These are phyloP conservation scores for Rhinogobius similis DNA, from an alignment of 2,113 vertebrate genomes.

Conservation along the genomic window DNA sequence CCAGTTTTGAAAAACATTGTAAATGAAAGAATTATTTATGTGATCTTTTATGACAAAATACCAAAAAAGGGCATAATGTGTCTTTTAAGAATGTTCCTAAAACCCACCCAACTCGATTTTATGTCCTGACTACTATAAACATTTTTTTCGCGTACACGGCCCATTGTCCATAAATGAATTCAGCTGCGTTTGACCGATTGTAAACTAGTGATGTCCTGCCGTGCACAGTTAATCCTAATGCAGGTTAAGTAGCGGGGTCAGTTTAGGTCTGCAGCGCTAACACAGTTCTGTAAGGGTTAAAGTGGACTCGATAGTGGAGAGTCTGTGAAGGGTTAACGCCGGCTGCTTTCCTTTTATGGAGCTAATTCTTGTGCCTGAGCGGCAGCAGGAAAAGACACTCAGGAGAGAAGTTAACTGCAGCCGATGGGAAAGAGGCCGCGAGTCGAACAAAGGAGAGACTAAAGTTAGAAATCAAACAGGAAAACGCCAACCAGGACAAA, in stretches of 20 bases:
- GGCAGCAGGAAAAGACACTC: conserved; percentile 5
- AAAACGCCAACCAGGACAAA: background rate
- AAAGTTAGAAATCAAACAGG: conserved; percentile 1
- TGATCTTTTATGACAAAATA: too few species aligned
- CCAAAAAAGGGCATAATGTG: too few species aligned
- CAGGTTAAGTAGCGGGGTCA: background rate
- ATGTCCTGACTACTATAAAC: background rate
- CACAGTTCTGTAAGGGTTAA: background rate
- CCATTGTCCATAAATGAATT: background rate
- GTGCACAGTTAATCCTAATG: background rate
- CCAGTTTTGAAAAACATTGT: too few species aligned
- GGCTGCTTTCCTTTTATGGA: conserved; percentile 4
- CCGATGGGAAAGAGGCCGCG: background rate
- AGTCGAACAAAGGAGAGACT: conserved; percentile 2
- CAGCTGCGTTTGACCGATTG: background rate
- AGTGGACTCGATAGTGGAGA: background rate
- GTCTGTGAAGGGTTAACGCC: background rate
- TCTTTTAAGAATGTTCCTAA: background rate
- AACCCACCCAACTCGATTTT: background rate
- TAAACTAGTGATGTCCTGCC: background rate
- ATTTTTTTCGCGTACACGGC: background rate
- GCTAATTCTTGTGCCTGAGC: conserved; percentile 5
- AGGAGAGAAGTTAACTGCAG: background rate
- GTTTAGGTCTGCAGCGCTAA: background rate
- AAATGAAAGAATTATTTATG: too few species aligned